These are phyloP conservation scores for Antigone vipio DNA, from an alignment of 2,113 vertebrate species.

Conservation along the genomic window DNA sequence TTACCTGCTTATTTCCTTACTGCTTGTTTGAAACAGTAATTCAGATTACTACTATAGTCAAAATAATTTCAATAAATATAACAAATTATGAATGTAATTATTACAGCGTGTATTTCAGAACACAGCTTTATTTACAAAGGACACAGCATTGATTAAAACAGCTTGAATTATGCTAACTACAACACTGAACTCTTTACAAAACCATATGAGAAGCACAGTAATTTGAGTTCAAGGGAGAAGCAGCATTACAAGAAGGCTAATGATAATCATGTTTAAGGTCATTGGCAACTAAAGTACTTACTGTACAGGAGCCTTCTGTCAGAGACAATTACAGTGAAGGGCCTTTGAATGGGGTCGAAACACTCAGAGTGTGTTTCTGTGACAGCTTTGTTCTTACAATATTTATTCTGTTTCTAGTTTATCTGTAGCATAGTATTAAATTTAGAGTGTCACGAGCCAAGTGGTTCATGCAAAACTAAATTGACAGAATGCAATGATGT, in stretches of 20 bases:
- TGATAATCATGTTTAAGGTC: constrained; percentile 43
- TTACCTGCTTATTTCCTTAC: neutral
- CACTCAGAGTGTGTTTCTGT: neutral
- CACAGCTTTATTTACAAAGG: constrained; percentile 28
- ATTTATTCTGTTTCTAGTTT: constrained; percentile 48
- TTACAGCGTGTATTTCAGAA: neutral
- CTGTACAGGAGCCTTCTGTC: constrained; percentile 40
- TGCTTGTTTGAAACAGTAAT: neutral
- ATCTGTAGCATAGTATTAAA: constrained; percentile 1
- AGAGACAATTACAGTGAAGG: constrained; percentile 30
- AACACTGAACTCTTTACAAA: neutral
- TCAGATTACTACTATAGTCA: neutral
- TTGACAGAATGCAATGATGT: constrained; percentile 2
- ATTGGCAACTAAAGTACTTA: constrained; percentile 28
- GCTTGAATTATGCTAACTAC: constrained; percentile 28
- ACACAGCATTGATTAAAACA: constrained; percentile 34
- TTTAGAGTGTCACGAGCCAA: neutral
- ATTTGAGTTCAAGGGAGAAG: constrained; percentile 44
- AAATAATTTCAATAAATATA: constrained; percentile 32
- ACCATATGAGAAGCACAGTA: constrained; percentile 18
- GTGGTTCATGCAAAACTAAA: constrained; percentile 40
- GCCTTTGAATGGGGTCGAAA: constrained; percentile 27
- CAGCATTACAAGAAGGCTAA: constrained; percentile 26
- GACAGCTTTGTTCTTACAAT: constrained; percentile 47
- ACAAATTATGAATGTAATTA: constrained; percentile 28